A percentile compares a stretch with the other conserved stretches of the same genome.
phyloP scores from a whole-genome alignment of 2,113 vertebrate species.

The Stercorarius parasiticus region DNA sequence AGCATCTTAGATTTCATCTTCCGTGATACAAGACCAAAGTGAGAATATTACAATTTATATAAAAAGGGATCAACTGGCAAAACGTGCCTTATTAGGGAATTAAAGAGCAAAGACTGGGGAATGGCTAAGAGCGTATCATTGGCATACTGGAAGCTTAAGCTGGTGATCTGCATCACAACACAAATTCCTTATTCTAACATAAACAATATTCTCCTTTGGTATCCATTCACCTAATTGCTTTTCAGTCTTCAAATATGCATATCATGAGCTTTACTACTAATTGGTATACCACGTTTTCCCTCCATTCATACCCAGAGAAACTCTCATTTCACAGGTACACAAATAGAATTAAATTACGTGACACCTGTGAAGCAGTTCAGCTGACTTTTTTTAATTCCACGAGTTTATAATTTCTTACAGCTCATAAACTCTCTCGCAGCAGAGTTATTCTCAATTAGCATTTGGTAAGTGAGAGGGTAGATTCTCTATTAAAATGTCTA shows the following conservation, averaged over 20 bases:
- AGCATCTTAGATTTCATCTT: neutral
- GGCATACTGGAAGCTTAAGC: no score
- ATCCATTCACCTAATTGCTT: neutral
- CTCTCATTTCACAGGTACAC: neutral
- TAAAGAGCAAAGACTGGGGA: neutral
- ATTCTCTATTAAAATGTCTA: neutral
- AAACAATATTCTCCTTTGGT: neutral
- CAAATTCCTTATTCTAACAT: neutral
- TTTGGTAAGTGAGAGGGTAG: neutral
- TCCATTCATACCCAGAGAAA: neutral
- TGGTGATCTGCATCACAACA: neutral
- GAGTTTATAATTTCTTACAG: neutral
- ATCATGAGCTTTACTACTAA: neutral
- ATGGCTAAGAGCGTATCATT: fast-evolving
- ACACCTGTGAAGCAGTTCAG: neutral
- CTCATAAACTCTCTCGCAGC: neutral
- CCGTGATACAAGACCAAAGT: neutral
- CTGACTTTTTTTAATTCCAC: neutral
- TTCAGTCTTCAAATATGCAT: neutral
- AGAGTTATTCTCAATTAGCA: neutral
- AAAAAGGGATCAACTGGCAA: neutral
- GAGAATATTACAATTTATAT: neutral
- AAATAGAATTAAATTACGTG: neutral
- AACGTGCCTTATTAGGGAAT: neutral
- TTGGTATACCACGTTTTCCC: neutral